Percentiles rank a stretch among this genome's conserved stretches.
These are phyloP conservation scores for Gallinago paraguaiae DNA, from an alignment of 2,113 vertebrate genomes.

Conservation along the genomic window DNA sequence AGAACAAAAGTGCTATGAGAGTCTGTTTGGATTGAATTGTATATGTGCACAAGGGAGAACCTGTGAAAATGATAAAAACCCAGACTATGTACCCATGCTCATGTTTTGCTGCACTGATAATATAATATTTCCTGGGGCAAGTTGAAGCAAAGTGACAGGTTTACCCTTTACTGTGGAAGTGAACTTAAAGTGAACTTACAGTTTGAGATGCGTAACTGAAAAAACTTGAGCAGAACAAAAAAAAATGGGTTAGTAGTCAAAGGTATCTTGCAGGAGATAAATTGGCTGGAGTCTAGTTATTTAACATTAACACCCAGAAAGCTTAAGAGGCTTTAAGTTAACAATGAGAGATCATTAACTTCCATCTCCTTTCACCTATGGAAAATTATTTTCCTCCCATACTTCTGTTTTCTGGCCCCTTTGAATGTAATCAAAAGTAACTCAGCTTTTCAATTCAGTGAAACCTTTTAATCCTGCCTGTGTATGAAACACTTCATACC, in stretches of 20 bases:
- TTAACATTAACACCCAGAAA: background rate
- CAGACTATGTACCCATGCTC: background rate
- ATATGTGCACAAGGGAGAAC: background rate
- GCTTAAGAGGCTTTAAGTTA: background rate
- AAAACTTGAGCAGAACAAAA: background rate
- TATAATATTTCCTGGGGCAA: background rate
- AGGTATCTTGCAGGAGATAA: background rate
- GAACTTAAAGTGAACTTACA: slow-evolving; percentile 6
- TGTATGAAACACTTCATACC: background rate
- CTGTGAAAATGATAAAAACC: background rate
- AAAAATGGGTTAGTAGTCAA: background rate
- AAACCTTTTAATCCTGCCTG: slow-evolving; percentile 10
- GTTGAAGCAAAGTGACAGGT: background rate
- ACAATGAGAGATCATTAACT: slow-evolving; percentile 17
- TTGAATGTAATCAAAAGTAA: background rate
- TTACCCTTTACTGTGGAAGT: background rate
- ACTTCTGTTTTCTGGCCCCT: background rate
- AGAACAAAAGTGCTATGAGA: background rate
- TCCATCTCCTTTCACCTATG: background rate
- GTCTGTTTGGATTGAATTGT: background rate
- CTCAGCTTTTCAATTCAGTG: background rate
- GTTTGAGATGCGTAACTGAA: background rate
- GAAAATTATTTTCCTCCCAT: background rate
- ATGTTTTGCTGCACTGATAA: background rate
- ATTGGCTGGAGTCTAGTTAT: background rate